Percentiles rank a stretch among this genome's conserved stretches.
Conservation (phyloP, 2,113 vertebrate species). For the Sphaerodactylus townsendi region DNA sequence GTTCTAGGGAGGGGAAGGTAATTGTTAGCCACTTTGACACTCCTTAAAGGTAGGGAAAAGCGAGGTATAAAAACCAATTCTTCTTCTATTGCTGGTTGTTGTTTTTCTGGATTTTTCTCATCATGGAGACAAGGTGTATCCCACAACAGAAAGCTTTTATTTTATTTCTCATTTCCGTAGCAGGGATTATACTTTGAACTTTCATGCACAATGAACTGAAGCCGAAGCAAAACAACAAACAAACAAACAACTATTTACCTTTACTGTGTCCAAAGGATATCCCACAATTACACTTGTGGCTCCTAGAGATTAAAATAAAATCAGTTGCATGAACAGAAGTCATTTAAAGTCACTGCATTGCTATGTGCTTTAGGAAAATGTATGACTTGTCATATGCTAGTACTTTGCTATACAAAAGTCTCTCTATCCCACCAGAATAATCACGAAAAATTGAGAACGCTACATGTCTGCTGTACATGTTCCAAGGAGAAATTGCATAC, state of each 20-base stretch:
- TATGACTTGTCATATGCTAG: neutral
- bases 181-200: neutral
- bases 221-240: neutral
- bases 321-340: neutral
- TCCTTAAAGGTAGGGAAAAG: no score
- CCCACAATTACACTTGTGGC: constrained; percentile 76
- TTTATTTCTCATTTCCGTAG: neutral
- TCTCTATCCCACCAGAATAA: neutral
- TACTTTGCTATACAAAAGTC: no score
- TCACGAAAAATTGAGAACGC: neutral
- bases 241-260: constrained; percentile 64
- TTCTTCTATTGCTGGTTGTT: no score
- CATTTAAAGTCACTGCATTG: neutral
- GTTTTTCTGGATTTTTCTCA: neutral
- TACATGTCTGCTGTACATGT: neutral
- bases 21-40: no score
- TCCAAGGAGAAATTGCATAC: neutral
- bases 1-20: no score
- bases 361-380: neutral
- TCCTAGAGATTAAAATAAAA: constrained; percentile 67
- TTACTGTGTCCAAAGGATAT: constrained; percentile 81
- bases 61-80: no score
- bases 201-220: neutral
- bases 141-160: neutral
- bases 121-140: neutral